Base-by-base conservation (phyloP, 1,140 invertebrate genomes). In the Archivesica marissinica region DNA sequence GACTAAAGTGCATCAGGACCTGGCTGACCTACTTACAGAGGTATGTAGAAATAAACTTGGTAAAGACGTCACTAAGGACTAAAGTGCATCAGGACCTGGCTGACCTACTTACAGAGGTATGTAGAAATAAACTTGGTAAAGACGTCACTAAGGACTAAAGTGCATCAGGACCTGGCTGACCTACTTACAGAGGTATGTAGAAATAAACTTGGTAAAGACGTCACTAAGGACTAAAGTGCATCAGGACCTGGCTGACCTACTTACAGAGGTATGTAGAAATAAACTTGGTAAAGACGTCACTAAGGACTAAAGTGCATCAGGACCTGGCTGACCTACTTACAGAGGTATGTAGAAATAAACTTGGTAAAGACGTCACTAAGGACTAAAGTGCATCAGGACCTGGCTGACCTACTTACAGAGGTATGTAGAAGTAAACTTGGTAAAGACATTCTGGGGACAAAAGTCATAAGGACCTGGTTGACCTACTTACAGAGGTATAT, bases 21-120 rank as follows among this genome's bases (percentile, higher is more conserved):
- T 99, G 6, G 98, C 99, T 23, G 97, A 99, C 93, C 95, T 98
- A 39, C 94, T 99, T 20, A 97, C 98, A 0, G 97, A 98, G 92
- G 95, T 95, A 90, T 88, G 82, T 20, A 39, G 28, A 3, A 28
- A 52, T 47, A 47, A 9, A 7, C 7, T 47, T 99, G 50, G 97
- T 98, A 17, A 95, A 96, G 83, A 99, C 98, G 0, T 97, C 99
- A 20, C 95, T 99, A 11, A 95, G 97, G 91, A 99, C 99, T 4
- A 95, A 95, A 85, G 96, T 99, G 35, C 97, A 99, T 93, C 95
- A 95, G 0, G 96, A 95, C 23, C 90, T 99, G 6, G 98, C 99
- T 23, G 97, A 99, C 93, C 95, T 98, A 39, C 94, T 99, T 20
- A 97, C 98, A 0, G 97, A 98, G 92, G 95, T 95, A 90, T 88